These are phyloP conservation scores for Crioceris asparagi DNA, from an alignment of 2,888 invertebrate species.

Conservation along the genomic window DNA sequence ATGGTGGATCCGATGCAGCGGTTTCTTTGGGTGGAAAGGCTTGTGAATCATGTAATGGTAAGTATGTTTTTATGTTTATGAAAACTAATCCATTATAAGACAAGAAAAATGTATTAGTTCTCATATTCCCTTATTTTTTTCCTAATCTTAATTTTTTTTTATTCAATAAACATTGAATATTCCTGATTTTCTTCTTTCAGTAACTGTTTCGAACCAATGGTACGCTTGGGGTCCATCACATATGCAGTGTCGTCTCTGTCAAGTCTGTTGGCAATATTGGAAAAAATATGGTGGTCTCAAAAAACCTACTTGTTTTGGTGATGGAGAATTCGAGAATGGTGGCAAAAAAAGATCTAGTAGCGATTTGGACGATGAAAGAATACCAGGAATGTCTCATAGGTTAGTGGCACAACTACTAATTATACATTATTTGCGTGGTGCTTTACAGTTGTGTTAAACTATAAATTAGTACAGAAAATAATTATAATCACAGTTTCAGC, in stretches of 20 bases:
- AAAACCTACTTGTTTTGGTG: constrained; percentile 50
- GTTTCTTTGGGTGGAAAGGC: constrained; percentile 55
- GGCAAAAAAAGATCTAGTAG: constrained; percentile 40
- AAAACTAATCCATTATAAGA: background rate
- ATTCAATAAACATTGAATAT: too few species aligned
- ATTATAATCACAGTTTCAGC: too few species aligned
- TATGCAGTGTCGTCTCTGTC: constrained; percentile 87
- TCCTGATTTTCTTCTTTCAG: too few species aligned
- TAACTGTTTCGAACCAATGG: constrained; percentile 78
- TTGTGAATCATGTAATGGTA: constrained; percentile 76
- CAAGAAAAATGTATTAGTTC: too few species aligned
- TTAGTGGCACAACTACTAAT: too few species aligned
- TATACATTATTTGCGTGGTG: too few species aligned
- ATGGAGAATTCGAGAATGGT: constrained; percentile 38
- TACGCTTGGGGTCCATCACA: constrained; percentile 93
- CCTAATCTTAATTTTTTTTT: too few species aligned
- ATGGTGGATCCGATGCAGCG: constrained; percentile 47
- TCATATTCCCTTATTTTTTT: too few species aligned
- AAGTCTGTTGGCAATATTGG: constrained; percentile 94
- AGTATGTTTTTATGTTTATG: too few species aligned
- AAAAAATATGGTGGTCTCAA: constrained; percentile 97
- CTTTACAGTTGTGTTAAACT: too few species aligned
- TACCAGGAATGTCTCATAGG: constrained; percentile 45
- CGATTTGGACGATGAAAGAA: constrained; percentile 43
- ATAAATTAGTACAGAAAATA: too few species aligned